Base-by-base conservation (phyloP, 37 sponge, comb jelly and placozoan species). In the Chondrilla cf. caribensis region DNA sequence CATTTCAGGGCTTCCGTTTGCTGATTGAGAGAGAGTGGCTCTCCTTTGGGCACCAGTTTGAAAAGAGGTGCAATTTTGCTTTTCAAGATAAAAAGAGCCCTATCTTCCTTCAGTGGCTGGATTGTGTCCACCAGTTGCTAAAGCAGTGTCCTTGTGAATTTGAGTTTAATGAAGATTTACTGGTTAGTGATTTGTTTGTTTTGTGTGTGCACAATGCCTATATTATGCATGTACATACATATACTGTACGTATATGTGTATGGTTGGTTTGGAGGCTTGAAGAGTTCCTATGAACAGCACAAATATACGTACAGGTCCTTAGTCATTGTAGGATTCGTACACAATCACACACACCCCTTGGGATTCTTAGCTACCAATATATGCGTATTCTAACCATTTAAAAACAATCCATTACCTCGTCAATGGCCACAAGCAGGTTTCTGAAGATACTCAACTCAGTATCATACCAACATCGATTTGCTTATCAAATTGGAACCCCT, bases 61-160 rank as follows among this genome's bases (percentile, higher is more conserved):
- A 86, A 8, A 89, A 90, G 70, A 81, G 97, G 0, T 87, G 95
- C 80, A 90, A 90, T 15, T 72, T 88, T 22, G 75, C 51, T 26
- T 31, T 21, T 4, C 39, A 67, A 1, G 42, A 39, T 35, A 58
- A 68, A 28, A 90, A 93, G 0, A 78, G 89, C 59, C 95, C 97
- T 8, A 81, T 97, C 17, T 97, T 97, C 81, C 90, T 94, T 9
- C 97, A 97, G 82, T 97, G 95, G 95, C 77, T 94, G 62, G 97
- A 97, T 70, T 89, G 90, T 78, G 86, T 97, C 0, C 90, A 94
- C 47, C 97, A 97, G 80, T 66, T 97, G 31, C 44, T 89, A 24
- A 84, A 82, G 43, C 97, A 97, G 93, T 94, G 85, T 59, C 97
- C 97, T 25, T 82, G 78, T n/a, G 77, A 79, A 38, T 97, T 97